Base-by-base conservation (phyloP, 2,797 vertebrate species). In the Aphelocoma californica region DNA sequence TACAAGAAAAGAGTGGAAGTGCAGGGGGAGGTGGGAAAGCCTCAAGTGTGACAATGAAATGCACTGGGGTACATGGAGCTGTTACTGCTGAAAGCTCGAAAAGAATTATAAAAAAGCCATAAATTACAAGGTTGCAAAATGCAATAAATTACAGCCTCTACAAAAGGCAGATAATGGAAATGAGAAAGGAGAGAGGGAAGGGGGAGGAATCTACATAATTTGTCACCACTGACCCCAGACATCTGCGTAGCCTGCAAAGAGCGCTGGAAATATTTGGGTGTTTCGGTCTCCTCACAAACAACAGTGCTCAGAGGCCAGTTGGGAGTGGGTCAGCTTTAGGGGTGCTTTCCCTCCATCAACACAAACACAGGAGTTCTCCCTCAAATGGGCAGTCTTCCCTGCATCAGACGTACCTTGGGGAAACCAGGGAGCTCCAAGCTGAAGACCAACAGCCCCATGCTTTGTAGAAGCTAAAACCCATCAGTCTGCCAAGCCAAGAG, bases 71-170 rank as follows among this genome's bases (percentile, higher is more conserved):
- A 94, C 93, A 79, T 60, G 88, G 94, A 96, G 93, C 95, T 94
- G 91, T 92, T 96, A 91, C 92, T 93, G 94, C 92, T 96, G 96
- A 97, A 96, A 97, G 97, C 97, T 88, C 15, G 1, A 71, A 84
- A 96, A 95, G 93, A 96, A 96, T 93, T 84, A 95, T 96, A 95
- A 97, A 97, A 95, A 96, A 94, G 88, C 91, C 96, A 95, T 94
- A 97, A 98, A 98, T 97, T 97, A 97, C 93, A 96, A 97, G 94
- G 95, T 95, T 95, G 97, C 93, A 96, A 97, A 97, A 97, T 96
- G 96, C 96, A 97, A 97, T 97, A 97, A 98, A 98, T 98, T 97
- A 97, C 95, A 98, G 97, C 92, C 96, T 98, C 95, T 89, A 97
- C 91, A 91, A 96, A 95, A 97, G 92, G 83, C 92, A 95, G 93